Base-by-base conservation (phyloP, 2,797 vertebrate genomes). In the Cottoperca gobio region DNA sequence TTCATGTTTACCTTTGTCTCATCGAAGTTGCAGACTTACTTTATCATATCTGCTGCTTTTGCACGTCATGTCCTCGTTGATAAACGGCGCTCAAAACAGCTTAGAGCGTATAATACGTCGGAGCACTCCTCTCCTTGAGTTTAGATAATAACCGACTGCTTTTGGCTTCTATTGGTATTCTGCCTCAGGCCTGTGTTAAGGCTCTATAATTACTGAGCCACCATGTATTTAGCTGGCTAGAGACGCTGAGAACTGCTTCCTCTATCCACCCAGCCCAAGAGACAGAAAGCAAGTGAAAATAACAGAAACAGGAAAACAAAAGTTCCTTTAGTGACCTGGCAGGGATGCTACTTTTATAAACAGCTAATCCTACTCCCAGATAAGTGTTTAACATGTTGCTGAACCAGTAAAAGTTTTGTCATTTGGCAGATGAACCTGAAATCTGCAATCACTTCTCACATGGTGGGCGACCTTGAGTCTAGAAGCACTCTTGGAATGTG, bases 141-240 rank as follows among this genome's bases (percentile, higher is more conserved):
- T 80, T 37, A 84, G 88, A 91, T 90, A 89, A 91, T 91, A 88
- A 88, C 76, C 62, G 61, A 76, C 78, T 88, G 75, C 87, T 85
- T 63, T 78, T 89, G 83, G 84, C 72, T 85, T 87, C 78, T 74
- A 79, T 87, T 88, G 88, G 81, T 87, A 80, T 88, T 88, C 87
- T 81, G 86, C 88, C 83, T 55, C 33, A 17, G 86, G 91, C 85
- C 80, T 89, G 86, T 89, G 89, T 87, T 83, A 84, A 73, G 73
- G 78, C 90, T 89, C 89, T 92, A 85, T 91, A 93, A 92, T 93
- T 92, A 94, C 85, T 68, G 74, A 89, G 85, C 84, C 90, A 91
- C 84, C 88, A 84, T 92, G 91, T 92, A 93, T 85, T 93, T 92
- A 92, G 76, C 76, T 90, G 89, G 85, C 85, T 81, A 70, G 63